Conservation (phyloP, 2,888 invertebrate species). For the Venusia cambrica region DNA sequence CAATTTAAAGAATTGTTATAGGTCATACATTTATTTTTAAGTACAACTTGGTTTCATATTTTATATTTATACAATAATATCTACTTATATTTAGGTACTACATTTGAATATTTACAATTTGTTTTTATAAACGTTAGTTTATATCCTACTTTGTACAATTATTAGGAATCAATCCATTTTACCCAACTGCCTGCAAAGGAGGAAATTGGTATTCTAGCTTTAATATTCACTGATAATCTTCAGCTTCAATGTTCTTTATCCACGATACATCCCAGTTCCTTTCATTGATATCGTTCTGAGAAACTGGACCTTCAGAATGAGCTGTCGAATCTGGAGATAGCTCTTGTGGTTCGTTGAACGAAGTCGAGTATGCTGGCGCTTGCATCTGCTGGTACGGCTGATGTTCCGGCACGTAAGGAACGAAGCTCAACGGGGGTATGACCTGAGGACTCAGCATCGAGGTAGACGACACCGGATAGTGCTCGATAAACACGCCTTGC, state of each 20-base stretch:
- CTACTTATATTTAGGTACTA: too few species aligned
- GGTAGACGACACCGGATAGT: constrained; percentile 36
- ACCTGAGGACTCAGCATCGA: constrained; percentile 26
- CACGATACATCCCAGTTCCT: constrained; percentile 58
- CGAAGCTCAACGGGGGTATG: constrained; percentile 29
- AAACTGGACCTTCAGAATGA: constrained; percentile 26
- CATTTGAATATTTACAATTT: too few species aligned
- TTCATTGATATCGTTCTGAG: constrained; percentile 31
- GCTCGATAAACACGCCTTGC: constrained; percentile 38
- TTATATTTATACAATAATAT: too few species aligned
- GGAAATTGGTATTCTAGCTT: too few species aligned
- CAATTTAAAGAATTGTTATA: too few species aligned
- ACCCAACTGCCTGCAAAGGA: too few species aligned
- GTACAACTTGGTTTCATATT: too few species aligned
- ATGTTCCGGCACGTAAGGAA: too few species aligned
- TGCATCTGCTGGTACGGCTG: constrained; percentile 35
- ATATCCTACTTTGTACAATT: too few species aligned
- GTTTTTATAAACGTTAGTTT: not conserved
- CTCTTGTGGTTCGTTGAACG: constrained; percentile 31
- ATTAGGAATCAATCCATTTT: too few species aligned
- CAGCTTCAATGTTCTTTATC: constrained; percentile 47
- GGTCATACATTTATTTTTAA: too few species aligned
- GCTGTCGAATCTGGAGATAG: constrained; percentile 25
- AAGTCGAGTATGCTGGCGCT: constrained; percentile 33
- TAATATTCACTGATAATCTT: constrained; percentile 40